Base-by-base conservation (phyloP, 2,888 invertebrate genomes). In the Chymomyza procnemis region DNA sequence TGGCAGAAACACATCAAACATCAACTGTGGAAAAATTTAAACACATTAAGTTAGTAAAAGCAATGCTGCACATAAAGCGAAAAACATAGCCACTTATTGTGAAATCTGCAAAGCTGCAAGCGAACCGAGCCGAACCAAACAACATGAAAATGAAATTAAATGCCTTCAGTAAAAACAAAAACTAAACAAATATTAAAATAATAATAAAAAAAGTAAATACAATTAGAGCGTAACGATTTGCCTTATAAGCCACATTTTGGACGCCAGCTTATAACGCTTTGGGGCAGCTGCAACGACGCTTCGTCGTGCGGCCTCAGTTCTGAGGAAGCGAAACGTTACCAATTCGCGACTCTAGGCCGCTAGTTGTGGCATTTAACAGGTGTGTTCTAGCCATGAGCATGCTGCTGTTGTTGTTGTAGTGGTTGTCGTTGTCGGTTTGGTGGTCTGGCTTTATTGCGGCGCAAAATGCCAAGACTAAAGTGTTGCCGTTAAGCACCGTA, bases 141-240 rank as follows among this genome's bases (percentile, higher is more conserved):
- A 75, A 76, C 71, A 78, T 78, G 77, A 79, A 76, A 80, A 74
- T 78, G 71, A 80, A 82, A 79, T 82, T 82, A 78, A 79, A 79
- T 73, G 76, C 74, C 76, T 70, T 67, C 69, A 74, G 73, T 47
- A 64, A 26, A 64, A 61, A 62, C 71, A 48, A 64, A 26, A 48
- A 64, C 52, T n/a, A 50, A 18, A n/a, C 30, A 56, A 56, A 56
- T 26, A 56, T 22, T 3, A 19, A 55, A 57, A n/a, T n/a, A 18
- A 52, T 9, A 16, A 21, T 19, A 52, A 12, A 59, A 47, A 41
- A 66, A 57, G 56, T 57, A 14, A 62, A 18, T 48, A 59, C 74
- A 80, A 80, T 82, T 80, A 80, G 80, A 79, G 82, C 80, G 80
- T 82, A 80, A 82, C 80, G 79, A 75, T 77, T 76, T 78, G 70